A percentile compares a stretch with the other conserved stretches of the same genome.
phyloP scores from a whole-genome alignment of 1,140 invertebrate species.

The Saccostrea echinata region DNA sequence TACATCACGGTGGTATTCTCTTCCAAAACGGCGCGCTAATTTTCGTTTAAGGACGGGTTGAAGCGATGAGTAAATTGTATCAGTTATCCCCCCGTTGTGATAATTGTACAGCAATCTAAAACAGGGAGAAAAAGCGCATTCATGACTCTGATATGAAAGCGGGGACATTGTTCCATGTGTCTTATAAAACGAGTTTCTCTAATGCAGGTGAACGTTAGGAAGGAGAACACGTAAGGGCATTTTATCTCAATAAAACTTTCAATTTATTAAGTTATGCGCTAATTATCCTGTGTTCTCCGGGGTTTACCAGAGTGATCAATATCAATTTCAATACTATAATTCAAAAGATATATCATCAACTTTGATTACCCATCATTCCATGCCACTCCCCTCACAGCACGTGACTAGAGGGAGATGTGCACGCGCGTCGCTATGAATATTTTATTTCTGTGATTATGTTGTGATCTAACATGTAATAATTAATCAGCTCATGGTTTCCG shows the following conservation, averaged over 20 bases:
- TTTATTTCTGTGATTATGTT: conserved; percentile 44
- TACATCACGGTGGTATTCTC: not conserved
- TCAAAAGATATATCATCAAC: conserved; percentile 42
- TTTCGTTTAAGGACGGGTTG: conserved; percentile 36
- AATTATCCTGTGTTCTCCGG: conserved; percentile 40
- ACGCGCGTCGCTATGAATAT: conserved; percentile 47
- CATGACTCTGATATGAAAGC: not conserved
- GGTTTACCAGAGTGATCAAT: conserved; percentile 42
- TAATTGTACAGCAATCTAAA: conserved; percentile 42
- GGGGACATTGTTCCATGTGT: not conserved
- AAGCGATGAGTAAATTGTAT: conserved; percentile 44
- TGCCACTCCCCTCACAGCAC: conserved; percentile 41
- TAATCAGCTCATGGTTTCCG: conserved; percentile 2
- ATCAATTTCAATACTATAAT: conserved; percentile 45
- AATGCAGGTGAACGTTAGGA: conserved; percentile 30
- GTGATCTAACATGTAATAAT: conserved; percentile 42
- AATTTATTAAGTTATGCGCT: conserved; percentile 47
- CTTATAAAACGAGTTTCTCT: conserved; percentile 11
- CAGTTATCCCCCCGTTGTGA: conserved; percentile 30
- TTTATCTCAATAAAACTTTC: conserved; percentile 45
- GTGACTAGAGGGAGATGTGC: conserved; percentile 36
- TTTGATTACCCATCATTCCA: conserved; percentile 32
- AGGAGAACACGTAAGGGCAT: not conserved
- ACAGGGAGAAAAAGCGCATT: conserved; percentile 29
- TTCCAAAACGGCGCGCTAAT: conserved; percentile 16